Evolutionary conservation across 2,113 vertebrate genomes (phyloP).

Genomic region (Gila orcuttii): DNA sequence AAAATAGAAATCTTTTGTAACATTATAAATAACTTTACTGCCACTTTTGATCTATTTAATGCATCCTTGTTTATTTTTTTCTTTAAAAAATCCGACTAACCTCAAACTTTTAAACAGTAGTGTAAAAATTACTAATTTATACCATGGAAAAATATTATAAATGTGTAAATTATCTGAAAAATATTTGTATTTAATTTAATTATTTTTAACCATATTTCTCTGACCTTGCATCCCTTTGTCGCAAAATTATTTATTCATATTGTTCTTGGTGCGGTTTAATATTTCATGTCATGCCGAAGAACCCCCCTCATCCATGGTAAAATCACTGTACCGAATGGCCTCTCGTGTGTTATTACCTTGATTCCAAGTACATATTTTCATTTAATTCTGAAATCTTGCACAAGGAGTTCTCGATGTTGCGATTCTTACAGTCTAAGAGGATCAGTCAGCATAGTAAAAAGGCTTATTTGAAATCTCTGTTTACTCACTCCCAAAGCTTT

Average conservation of each 20-base stretch:
- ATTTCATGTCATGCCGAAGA: neutral
- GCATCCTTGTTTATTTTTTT: neutral
- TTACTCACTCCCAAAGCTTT: conserved; percentile 55
- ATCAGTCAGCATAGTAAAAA: conserved; percentile 59
- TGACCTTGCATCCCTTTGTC: conserved; percentile 6
- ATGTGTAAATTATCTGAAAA: neutral
- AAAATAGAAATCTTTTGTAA: neutral
- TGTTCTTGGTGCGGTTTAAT: neutral
- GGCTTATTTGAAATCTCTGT: conserved; percentile 54
- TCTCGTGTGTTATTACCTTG: neutral
- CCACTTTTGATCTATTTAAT: neutral
- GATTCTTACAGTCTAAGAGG: conserved; percentile 54
- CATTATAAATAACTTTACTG: neutral
- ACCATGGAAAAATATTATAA: neutral
- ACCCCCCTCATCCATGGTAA: neutral
- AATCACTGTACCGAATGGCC: neutral
- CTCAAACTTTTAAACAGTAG: neutral
- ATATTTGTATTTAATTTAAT: neutral
- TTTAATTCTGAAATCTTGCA: neutral
- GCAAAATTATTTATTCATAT: neutral
- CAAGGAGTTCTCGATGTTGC: conserved; percentile 6
- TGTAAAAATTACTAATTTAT: neutral
- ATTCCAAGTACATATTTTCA: conserved; percentile 17
- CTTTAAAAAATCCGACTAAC: no score
- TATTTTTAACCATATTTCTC: neutral